These are phyloP conservation scores for Pandemis heparana DNA, from an alignment of 2,888 invertebrate species.

Conservation along the genomic window DNA sequence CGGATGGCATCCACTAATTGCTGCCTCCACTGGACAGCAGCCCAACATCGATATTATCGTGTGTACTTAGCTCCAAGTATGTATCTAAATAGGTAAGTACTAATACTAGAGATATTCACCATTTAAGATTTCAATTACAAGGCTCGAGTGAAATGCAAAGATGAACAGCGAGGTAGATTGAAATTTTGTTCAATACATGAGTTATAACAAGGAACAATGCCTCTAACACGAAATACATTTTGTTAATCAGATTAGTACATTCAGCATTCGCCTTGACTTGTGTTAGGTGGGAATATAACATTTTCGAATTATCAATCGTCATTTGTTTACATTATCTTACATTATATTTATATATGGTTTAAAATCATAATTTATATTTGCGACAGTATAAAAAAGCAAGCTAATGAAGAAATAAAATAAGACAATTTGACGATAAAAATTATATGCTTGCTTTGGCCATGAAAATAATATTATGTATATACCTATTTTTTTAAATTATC, in stretches of 20 bases:
- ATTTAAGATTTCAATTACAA: conserved; percentile 28
- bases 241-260: conserved; percentile 20
- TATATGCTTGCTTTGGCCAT: conserved; percentile 33
- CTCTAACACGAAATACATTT: conserved; percentile 6
- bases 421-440: conserved; percentile 19
- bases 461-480: conserved; percentile 8
- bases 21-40: neutral
- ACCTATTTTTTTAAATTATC: neutral
- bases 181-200: conserved; percentile 53
- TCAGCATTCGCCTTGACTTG: conserved; percentile 17
- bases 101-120: conserved; percentile 29
- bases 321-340: neutral
- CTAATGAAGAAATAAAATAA: conserved; percentile 21
- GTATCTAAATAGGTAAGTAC: conserved; percentile 28
- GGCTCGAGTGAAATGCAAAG: conserved; percentile 59
- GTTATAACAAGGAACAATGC: conserved; percentile 23
- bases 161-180: conserved; percentile 72
- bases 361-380: conserved; percentile 41
- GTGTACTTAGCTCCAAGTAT: conserved; percentile 15
- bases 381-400: conserved; percentile 26
- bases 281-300: conserved; percentile 7
- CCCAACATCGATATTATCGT: conserved; percentile 1
- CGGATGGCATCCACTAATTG: neutral
- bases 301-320: neutral
- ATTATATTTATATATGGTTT: neutral